A percentile compares a stretch with the other conserved stretches of the same genome.
Evolutionary conservation across 2,888 invertebrate genomes (phyloP).

Genomic region (Shargacucullia verbasci): DNA sequence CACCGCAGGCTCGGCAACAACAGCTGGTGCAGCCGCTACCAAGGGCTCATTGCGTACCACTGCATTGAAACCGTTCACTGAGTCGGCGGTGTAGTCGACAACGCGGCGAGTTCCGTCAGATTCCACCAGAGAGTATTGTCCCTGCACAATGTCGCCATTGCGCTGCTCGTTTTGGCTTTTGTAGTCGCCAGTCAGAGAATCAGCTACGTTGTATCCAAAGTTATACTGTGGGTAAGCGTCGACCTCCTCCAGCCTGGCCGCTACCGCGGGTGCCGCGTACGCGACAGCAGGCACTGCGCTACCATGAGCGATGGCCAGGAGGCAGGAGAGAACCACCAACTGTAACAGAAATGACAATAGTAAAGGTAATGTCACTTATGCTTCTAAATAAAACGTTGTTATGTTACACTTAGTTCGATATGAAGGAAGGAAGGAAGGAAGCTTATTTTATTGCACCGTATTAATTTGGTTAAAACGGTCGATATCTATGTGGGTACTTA

Average conservation of each 20-base stretch:
- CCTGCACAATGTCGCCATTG: constrained; percentile 86
- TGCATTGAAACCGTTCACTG: constrained; percentile 80
- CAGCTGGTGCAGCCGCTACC: constrained; percentile 54
- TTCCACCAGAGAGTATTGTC: constrained; percentile 78
- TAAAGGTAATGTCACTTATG: background rate
- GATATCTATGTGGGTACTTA: background rate
- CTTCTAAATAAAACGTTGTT: background rate
- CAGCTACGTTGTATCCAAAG: constrained; percentile 79
- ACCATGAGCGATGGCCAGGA: constrained; percentile 75
- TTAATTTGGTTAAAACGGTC: background rate
- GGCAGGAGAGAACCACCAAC: constrained; percentile 82
- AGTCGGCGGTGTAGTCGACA: constrained; percentile 79
- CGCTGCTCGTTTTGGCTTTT: constrained; percentile 84
- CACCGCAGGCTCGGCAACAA: constrained; percentile 59
- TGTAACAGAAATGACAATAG: constrained; percentile 54
- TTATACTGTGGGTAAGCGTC: constrained; percentile 89
- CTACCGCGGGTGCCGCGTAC: constrained; percentile 59
- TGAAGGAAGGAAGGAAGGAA: too few species aligned
- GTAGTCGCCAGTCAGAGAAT: constrained; percentile 79
- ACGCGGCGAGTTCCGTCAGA: constrained; percentile 79
- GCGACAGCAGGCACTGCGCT: constrained; percentile 77
- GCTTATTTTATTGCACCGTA: background rate
- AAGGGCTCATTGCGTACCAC: constrained; percentile 76
- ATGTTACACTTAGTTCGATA: background rate
- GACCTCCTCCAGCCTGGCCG: constrained; percentile 77